Evolutionary conservation across 2,113 vertebrate genomes (phyloP).

Genomic region (Eonycteris spelaea): DNA sequence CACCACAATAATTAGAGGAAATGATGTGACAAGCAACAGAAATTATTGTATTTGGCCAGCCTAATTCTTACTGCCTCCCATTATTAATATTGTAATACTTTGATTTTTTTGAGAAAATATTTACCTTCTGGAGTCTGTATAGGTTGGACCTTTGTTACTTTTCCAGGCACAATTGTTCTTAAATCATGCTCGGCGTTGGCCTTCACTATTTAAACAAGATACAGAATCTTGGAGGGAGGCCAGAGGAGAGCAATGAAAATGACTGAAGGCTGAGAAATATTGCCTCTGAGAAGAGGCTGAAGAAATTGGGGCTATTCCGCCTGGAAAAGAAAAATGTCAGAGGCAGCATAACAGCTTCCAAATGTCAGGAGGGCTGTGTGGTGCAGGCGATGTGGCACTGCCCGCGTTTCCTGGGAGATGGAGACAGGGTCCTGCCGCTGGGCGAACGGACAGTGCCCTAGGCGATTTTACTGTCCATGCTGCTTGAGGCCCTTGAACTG

Average conservation of each 20-base stretch:
- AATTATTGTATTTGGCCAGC: conserved; percentile 36
- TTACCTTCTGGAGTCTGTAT: conserved; percentile 51
- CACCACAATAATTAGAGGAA: background rate
- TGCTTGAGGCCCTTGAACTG: background rate
- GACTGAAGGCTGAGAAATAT: conserved; percentile 51
- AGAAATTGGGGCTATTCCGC: background rate
- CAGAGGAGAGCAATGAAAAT: conserved; percentile 63
- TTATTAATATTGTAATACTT: conserved; percentile 49
- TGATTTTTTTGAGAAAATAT: conserved; percentile 46
- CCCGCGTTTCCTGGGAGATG: background rate
- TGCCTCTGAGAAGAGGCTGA: background rate
- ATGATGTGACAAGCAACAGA: background rate
- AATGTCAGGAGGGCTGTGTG: background rate
- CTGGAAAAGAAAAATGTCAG: background rate
- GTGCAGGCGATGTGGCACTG: fast-evolving
- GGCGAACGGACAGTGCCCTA: fast-evolving
- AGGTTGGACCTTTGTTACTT: conserved; percentile 62
- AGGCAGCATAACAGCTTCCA: background rate
- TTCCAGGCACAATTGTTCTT: conserved; percentile 63
- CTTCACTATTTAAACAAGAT: conserved; percentile 70
- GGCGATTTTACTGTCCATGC: fast-evolving
- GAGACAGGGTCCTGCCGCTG: too few species aligned
- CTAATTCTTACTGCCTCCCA: background rate
- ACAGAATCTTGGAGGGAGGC: conserved; percentile 67
- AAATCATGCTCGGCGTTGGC: conserved; percentile 63